Base-by-base conservation (phyloP, 2,888 invertebrate genomes). In the Perithous albicinctus region DNA sequence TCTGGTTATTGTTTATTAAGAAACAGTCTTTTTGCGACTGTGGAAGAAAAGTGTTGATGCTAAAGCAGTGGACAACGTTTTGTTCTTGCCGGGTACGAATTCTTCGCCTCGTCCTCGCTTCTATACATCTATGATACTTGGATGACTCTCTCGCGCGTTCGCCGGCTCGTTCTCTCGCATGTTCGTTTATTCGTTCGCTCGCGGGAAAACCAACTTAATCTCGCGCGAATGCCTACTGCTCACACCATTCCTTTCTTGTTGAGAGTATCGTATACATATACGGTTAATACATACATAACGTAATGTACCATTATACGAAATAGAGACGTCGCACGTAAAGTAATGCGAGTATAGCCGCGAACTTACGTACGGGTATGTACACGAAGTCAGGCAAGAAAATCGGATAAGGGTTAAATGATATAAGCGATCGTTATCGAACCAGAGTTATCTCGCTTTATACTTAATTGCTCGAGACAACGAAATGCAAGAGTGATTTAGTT, bases 1-100 rank as follows among this genome's bases (percentile, higher is more conserved):
- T 84, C 77, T 85, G 81, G n/a, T 85, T 86, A 83, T 86, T 86
- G 85, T 85, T 85, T 84, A 85, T 86, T 86, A 77, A 80, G 80
- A 85, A 83, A 77, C 64, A 81, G 75, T 78, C 84, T 81, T 20
- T 29, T 72, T 64, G 15, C n/a, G 26, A 7, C 72, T 72, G n/a
- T 38, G 15, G 46, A 10, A 29, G 18, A 64, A 66, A 20, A 64
- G 32, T 38, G 48, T 10, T 20, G 59, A 59, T 20, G 54, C 43
- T 59, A 7, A n/a, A 41, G 59, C 35, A 15, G 6, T 32, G 18
- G 32, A 35, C 29, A 18, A 32, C 32, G 59, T 7, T 59, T n/a
- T 15, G 26, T 8, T 32, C 35, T 59, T 8, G 15, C 2, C 29
- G 32, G 29, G 18, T 32, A 35, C 63, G 84, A 80, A 75, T 82